Percentiles rank a stretch among this genome's conserved stretches.
phyloP scores from a whole-genome alignment of 2,888 invertebrate species.

The Eilema sororculum region DNA sequence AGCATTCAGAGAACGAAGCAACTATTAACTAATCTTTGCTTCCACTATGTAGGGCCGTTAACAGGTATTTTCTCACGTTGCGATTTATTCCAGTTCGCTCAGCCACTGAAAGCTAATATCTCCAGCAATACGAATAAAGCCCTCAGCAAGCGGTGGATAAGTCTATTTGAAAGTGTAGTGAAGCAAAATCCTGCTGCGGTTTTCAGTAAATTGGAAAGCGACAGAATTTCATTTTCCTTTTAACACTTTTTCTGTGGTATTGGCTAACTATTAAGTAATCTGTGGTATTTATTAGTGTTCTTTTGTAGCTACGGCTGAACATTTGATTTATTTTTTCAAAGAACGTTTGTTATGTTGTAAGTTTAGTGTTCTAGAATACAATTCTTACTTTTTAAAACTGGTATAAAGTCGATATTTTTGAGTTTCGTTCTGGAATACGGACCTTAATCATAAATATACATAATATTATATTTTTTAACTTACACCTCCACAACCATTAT shows the following conservation, averaged over 20 bases:
- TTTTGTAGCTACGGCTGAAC: background rate
- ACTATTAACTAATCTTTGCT: background rate
- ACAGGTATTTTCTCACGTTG: background rate
- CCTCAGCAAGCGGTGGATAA: background rate
- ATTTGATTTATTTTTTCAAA: background rate
- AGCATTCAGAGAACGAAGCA: background rate
- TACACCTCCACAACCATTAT: too few species aligned
- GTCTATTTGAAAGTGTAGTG: background rate
- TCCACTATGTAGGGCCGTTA: background rate
- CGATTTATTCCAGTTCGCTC: background rate
- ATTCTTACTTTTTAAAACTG: too few species aligned
- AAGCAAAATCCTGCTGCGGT: background rate
- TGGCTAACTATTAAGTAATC: background rate
- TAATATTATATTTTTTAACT: too few species aligned
- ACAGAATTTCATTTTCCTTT: background rate
- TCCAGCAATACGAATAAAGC: constrained; percentile 4
- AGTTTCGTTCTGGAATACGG: too few species aligned
- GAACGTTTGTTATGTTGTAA: too few species aligned
- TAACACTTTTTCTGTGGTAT: background rate
- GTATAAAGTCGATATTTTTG: too few species aligned
- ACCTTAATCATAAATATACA: too few species aligned
- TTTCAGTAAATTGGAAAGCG: background rate
- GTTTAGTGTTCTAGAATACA: too few species aligned
- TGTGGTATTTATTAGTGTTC: background rate
- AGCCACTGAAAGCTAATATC: constrained; percentile 1